phyloP scores from a whole-genome alignment of 2,888 invertebrate genomes.

The Frankliniella intonsa region DNA sequence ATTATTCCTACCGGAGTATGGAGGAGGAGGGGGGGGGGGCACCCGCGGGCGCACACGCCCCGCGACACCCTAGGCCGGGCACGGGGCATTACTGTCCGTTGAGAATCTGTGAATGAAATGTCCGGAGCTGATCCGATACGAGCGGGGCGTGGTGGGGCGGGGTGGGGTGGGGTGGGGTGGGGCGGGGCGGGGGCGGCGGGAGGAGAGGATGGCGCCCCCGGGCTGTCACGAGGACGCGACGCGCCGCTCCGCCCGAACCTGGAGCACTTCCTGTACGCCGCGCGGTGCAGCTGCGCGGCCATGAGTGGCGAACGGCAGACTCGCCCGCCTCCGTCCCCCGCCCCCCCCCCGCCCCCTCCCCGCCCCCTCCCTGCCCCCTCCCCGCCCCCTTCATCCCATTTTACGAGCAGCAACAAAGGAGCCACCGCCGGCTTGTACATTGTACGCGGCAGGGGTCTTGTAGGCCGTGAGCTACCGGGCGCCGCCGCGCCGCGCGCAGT shows the following conservation, averaged over 20 bases:
- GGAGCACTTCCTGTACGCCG: conserved; percentile 22
- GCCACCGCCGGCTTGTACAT: too few species aligned
- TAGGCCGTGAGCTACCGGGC: too few species aligned
- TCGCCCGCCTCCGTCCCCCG: not conserved
- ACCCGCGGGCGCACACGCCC: conserved; percentile 2
- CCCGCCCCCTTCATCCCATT: not conserved
- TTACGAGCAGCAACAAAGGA: not conserved
- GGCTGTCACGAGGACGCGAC: not conserved
- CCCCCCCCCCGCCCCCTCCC: not conserved
- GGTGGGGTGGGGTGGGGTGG: not conserved
- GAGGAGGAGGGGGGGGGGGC: not conserved
- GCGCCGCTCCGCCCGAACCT: not conserved
- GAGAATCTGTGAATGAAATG: conserved; percentile 20
- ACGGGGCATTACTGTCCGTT: conserved; percentile 18
- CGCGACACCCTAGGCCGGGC: conserved; percentile 16
- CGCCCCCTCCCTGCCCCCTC: not conserved
- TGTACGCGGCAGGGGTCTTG: too few species aligned
- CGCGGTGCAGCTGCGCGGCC: not conserved
- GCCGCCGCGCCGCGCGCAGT: too few species aligned
- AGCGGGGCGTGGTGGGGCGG: not conserved
- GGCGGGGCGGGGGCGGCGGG: not conserved
- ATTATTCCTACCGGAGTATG: conserved; percentile 9
- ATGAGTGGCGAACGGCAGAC: not conserved
- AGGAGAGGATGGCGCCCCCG: not conserved
- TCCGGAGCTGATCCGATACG: conserved; percentile 23